Evolutionary conservation across 1,140 invertebrate genomes (phyloP), one percentile per base, ranked within the genome.

Genomic region (Babylonia areolata): DNA sequence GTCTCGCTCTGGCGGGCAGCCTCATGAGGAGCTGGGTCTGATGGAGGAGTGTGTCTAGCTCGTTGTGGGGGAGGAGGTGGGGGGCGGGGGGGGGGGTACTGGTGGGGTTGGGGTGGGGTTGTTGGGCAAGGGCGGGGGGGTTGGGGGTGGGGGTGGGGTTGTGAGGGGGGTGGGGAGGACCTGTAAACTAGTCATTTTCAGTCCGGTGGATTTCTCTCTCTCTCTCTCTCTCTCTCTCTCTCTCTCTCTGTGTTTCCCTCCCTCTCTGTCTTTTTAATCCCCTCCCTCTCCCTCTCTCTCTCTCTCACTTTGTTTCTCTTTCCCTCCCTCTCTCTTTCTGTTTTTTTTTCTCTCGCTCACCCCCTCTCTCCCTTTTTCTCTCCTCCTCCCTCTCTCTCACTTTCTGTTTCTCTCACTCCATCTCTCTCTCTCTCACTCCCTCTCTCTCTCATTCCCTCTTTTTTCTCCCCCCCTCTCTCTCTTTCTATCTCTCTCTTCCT

Each of bases 1-100:
- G n/a, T n/a, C n/a, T n/a, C n/a, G n/a, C n/a, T n/a, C 78, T 37
- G n/a, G n/a, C 23, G n/a, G 46, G 3, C 11, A 46, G 2, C 37
- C n/a, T 37, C 78, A 39, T 2, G 78, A 79, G 2, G 23, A 79
- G 39, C 78, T 46, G 23, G 46, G 46, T 28, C 28, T 79, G 23
- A 79, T 79, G 17, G 78, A 79, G 20, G 78, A 79, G 28, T 42
- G 78, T 42, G 78, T 79, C 20, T 79, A 42, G 31, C 39, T n/a
- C n/a, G n/a, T n/a, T n/a, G 33, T 23, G n/a, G n/a, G n/a, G n/a
- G n/a, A n/a, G n/a, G n/a, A n/a, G n/a, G n/a, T n/a, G n/a, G n/a
- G n/a, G n/a, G n/a, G n/a, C n/a, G n/a, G n/a, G n/a, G n/a, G n/a
- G n/a, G n/a, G n/a, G n/a, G n/a, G n/a, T n/a, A n/a, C n/a, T n/a